A percentile compares a stretch with the other conserved stretches of the same genome.
phyloP scores from a whole-genome alignment of 2,888 invertebrate genomes.

The Polyommatus icarus region DNA sequence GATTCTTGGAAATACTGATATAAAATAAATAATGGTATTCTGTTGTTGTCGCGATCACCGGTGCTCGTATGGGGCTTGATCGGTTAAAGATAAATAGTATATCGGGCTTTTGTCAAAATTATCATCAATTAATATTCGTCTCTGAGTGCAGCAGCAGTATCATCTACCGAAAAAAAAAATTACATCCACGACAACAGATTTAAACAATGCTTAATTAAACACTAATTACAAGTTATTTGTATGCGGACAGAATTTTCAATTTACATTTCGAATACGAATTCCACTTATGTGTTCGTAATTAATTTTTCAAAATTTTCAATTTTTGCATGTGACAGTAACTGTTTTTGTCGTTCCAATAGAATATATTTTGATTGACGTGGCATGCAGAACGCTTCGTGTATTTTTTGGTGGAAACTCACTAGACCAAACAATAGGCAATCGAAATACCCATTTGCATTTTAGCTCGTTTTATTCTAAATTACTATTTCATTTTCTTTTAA shows the following conservation, averaged over 20 bases:
- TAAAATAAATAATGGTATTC: no score
- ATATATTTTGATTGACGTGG: conserved; percentile 28
- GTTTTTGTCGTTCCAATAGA: conserved; percentile 30
- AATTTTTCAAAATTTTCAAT: conserved; percentile 22
- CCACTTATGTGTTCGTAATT: conserved; percentile 7
- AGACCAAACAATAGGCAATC: conserved; percentile 29
- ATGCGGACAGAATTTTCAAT: background rate
- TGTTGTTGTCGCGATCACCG: no score
- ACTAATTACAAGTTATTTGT: conserved; percentile 6
- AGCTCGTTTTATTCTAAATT: background rate
- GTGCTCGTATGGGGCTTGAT: no score
- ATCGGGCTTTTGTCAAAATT: no score
- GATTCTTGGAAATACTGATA: no score
- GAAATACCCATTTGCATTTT: conserved; percentile 11
- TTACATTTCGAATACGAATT: background rate
- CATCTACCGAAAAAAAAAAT: background rate
- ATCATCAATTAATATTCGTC: no score
- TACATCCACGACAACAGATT: background rate
- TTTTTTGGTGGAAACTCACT: conserved; percentile 23
- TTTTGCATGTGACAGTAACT: conserved; percentile 21
- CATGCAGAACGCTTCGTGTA: background rate
- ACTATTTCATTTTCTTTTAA: background rate
- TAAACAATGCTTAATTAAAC: background rate
- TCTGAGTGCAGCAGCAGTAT: no score
- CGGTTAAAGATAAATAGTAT: no score